Base-by-base conservation (phyloP, 2,797 vertebrate species). In the Enteromius paludinosus region DNA sequence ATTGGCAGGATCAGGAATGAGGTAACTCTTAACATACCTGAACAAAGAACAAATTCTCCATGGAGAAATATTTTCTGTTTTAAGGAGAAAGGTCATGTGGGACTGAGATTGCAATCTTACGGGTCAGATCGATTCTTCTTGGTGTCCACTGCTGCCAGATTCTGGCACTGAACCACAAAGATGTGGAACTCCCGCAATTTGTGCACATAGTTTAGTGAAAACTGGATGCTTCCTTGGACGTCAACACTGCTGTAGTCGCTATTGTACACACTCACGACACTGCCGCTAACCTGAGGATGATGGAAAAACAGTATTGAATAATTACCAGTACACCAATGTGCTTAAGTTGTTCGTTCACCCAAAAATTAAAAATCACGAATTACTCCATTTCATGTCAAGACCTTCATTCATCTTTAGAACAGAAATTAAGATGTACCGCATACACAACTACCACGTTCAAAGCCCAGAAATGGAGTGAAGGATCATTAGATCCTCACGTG, bases 21-120 rank as follows among this genome's bases (percentile, higher is more conserved):
- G 91, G 90, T 99, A 99, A 90, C 94, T 95, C 93, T 99, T 99
- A 12, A 99, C 96, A 33, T 99, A 99, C 72, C 98, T 99, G 92
- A 82, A 79, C 66, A 62, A 77, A 78, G 33, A 43, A 81, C 35
- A 73, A 52, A 7, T 33, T 73, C 1, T 28, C 38, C 41, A 43
- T 66, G 20, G 4, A 61, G 41, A 23, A 84, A 64, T 11, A n/a
- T 7, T 2, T 59, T 68, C 30, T 68, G 30, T 79, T n/a, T 70
- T 20, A 1, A 17, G 15, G 3, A 59, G 38, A 56, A 74, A 74
- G 8, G 54, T n/a, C 65, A 11, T 52, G 64, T 56, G 52, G 49
- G 12, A 28, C 30, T 54, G 18, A 69, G 30, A 45, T 56, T 33
- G 15, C n/a, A 12, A 52, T 96, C 97, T 96, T 90, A 99, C 98